These are phyloP conservation scores for Heliconius cydno DNA, from an alignment of 2,888 invertebrate genomes.

Conservation along the genomic window DNA sequence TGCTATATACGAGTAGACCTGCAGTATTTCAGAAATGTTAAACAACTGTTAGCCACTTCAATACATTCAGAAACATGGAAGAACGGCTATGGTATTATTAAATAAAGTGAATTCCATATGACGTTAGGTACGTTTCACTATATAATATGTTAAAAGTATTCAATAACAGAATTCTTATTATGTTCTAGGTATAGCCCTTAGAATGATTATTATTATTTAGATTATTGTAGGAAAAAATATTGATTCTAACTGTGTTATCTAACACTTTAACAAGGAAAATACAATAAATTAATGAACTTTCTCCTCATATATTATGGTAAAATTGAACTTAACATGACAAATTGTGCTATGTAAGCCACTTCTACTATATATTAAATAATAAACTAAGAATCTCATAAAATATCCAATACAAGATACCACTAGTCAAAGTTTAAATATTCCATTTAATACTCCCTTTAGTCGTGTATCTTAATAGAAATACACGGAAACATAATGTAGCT, in stretches of 20 bases:
- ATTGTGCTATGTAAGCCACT: neutral
- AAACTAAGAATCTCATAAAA: neutral
- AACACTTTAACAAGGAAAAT: neutral
- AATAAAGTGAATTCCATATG: neutral
- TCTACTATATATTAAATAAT: neutral
- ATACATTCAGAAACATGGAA: constrained; percentile 45
- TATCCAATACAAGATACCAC: neutral
- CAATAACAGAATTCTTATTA: neutral
- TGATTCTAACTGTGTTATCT: neutral
- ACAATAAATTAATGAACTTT: neutral
- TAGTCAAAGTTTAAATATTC: constrained; percentile 1
- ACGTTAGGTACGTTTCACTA: too few relatives aligned
- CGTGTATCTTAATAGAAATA: constrained; percentile 37
- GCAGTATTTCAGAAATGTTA: constrained; percentile 61
- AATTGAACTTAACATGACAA: neutral
- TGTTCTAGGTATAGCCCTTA: neutral
- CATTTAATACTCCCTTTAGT: constrained; percentile 22
- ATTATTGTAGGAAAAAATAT: too few relatives aligned
- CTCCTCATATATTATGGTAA: neutral
- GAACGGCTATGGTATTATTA: neutral
- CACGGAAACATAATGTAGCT: constrained; percentile 36
- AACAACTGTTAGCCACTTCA: constrained; percentile 48
- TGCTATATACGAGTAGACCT: constrained; percentile 54
- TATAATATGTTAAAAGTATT: too few relatives aligned
- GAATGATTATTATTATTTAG: too few relatives aligned